phyloP scores from a whole-genome alignment of 2,888 invertebrate species.

The Lumbricus terrestris region DNA sequence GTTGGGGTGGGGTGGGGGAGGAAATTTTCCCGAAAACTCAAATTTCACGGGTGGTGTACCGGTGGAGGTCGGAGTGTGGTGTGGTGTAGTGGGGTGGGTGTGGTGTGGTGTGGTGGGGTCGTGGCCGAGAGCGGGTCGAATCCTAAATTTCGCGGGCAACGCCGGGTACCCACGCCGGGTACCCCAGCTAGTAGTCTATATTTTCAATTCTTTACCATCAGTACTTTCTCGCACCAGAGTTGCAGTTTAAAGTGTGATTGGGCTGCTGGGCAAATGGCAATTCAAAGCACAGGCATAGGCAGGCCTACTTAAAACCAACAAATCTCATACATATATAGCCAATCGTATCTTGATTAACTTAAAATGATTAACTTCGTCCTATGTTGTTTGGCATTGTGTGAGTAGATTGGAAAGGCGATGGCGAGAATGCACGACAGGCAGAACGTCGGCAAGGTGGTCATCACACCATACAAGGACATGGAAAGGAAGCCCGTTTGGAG shows the following conservation, averaged over 20 bases:
- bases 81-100: too few species aligned
- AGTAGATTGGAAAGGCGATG: constrained; percentile 37
- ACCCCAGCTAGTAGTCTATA: too few species aligned
- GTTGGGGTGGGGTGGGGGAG: too few species aligned
- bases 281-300: background rate
- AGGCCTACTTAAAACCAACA: too few species aligned
- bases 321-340: background rate
- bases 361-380: background rate
- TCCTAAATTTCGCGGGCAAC: too few species aligned
- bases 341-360: background rate
- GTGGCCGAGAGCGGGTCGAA: too few species aligned
- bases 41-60: too few species aligned
- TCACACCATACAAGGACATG: constrained; percentile 33
- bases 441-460: constrained; percentile 38
- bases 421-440: constrained; percentile 36
- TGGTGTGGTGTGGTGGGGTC: too few species aligned
- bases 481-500: background rate
- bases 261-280: background rate
- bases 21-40: too few species aligned
- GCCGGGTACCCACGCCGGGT: too few species aligned
- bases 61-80: too few species aligned
- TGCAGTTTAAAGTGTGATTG: background rate
- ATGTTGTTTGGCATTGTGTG: background rate
- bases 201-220: too few species aligned
- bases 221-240: background rate